Conservation (phyloP, 2,888 invertebrate species). For the Clepsis dumicolana region DNA sequence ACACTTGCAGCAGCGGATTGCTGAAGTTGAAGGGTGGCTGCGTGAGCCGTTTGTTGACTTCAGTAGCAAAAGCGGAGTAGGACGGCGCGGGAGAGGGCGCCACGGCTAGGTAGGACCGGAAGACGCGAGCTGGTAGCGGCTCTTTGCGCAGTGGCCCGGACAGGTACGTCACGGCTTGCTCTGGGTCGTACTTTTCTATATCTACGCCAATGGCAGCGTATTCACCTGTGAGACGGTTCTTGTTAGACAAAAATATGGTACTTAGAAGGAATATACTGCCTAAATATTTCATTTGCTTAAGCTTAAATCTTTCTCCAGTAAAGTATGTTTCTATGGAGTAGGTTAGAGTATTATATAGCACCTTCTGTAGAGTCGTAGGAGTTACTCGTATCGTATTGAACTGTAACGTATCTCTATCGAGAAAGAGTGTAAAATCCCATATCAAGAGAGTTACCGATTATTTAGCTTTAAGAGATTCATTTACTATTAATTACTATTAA, state of each 20-base stretch:
- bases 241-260: not conserved
- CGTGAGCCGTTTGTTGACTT: constrained; percentile 94
- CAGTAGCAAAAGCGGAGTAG: constrained; percentile 90
- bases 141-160: constrained; percentile 90
- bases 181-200: constrained; percentile 93
- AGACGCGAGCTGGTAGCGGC: constrained; percentile 88
- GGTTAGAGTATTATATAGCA: too few relatives aligned
- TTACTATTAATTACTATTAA: too few relatives aligned
- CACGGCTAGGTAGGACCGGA: constrained; percentile 93
- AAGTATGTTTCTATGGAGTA: too few relatives aligned
- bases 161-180: constrained; percentile 92
- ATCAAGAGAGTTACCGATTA: too few relatives aligned
- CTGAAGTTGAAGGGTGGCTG: constrained; percentile 95
- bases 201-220: constrained; percentile 97
- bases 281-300: too few relatives aligned
- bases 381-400: too few relatives aligned
- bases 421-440: too few relatives aligned
- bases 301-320: too few relatives aligned
- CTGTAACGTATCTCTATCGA: too few relatives aligned
- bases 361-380: too few relatives aligned
- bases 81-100: constrained; percentile 91
- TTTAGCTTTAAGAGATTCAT: too few relatives aligned
- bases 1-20: constrained; percentile 88
- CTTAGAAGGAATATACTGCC: too few relatives aligned
- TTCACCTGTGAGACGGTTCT: constrained; percentile 87